Base-by-base conservation (phyloP, 2,888 invertebrate genomes). In the Zonitis immaculata region DNA sequence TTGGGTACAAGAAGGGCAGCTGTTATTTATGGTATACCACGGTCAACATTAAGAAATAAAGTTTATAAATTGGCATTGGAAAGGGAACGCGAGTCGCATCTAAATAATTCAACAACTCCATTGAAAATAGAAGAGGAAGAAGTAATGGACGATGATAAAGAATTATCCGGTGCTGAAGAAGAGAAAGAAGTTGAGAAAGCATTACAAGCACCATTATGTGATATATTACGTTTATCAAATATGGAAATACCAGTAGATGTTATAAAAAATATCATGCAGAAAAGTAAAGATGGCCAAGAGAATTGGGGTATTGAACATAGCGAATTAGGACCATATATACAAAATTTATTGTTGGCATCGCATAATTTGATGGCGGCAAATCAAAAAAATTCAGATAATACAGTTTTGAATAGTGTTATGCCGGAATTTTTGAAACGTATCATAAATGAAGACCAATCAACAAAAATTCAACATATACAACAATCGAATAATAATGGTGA, bases 41-140 rank as follows among this genome's bases (percentile, higher is more conserved):
- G 97, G 61, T 95, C 97, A 61, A 97, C 96, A 22, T 84, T 98
- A 47, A 85, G 97, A 58, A 98, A 96, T 80, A 98, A 98, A 79
- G 93, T 91, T 72, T 89, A 89, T 81, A 92, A 92, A 76, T 79
- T 90, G 69, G 82, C 85, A 51, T 78, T 86, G 76, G 89, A 89
- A 66, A 80, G 83, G 47, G 84, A 84, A 69, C 81, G 85, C 64
- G 87, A 88, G 69, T 82, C 80, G 74, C 74, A 86, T 79, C 72
- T 81, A 54, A 73, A 66, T 62, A 71, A 68, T 53, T 66, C 70
- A 49, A 66, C 71, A 43, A 66, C 69, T 43, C 63, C 62, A 49
- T 62, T 66, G 62, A 73, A 67, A 63, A 62, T 75, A 28, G 78
- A 79, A 51, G 78, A 78, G 55, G 80, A 80, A 49, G 79, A 80